A percentile compares a stretch with the other conserved stretches of the same genome.
phyloP scores from a whole-genome alignment of 2,888 invertebrate genomes.

The Eilema depressum region DNA sequence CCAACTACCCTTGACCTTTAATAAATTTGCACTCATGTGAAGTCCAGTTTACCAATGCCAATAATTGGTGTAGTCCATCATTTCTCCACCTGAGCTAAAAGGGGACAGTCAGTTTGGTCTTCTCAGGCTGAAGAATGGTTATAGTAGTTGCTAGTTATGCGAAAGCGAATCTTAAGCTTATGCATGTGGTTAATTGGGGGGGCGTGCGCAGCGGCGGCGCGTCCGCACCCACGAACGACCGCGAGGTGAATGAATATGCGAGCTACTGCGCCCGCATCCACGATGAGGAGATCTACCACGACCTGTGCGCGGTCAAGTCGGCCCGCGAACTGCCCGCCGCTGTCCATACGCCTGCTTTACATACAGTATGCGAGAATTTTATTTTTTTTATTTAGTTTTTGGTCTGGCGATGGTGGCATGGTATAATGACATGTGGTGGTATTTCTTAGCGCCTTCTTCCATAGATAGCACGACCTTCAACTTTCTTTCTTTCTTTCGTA shows the following conservation, averaged over 20 bases:
- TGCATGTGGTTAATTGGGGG: slow-evolving; percentile 58
- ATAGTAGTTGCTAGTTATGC: slow-evolving; percentile 33
- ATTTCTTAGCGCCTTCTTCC: slow-evolving; percentile 6
- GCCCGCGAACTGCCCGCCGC: slow-evolving; percentile 84
- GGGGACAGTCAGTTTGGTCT: neutral
- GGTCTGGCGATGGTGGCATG: slow-evolving; percentile 42
- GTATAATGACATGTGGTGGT: slow-evolving; percentile 29
- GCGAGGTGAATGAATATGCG: slow-evolving; percentile 87
- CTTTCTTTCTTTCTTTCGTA: too few species aligned
- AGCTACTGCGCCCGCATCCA: slow-evolving; percentile 91
- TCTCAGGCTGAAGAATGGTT: slow-evolving; percentile 17
- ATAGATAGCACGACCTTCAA: neutral
- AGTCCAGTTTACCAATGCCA: neutral
- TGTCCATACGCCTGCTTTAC: slow-evolving; percentile 76
- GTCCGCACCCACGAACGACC: slow-evolving; percentile 64
- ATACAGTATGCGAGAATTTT: slow-evolving; percentile 80
- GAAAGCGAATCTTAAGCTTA: slow-evolving; percentile 49
- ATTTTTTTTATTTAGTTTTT: slow-evolving; percentile 55
- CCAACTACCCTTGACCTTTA: neutral
- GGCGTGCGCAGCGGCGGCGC: slow-evolving; percentile 72
- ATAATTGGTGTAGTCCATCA: slow-evolving; percentile 14
- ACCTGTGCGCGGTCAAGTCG: slow-evolving; percentile 93
- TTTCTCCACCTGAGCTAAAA: slow-evolving; percentile 19
- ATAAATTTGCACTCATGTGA: neutral
- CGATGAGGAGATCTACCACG: slow-evolving; percentile 98